phyloP scores from a whole-genome alignment of 2,113 vertebrate species.

The Trochalopteron elliotii region DNA sequence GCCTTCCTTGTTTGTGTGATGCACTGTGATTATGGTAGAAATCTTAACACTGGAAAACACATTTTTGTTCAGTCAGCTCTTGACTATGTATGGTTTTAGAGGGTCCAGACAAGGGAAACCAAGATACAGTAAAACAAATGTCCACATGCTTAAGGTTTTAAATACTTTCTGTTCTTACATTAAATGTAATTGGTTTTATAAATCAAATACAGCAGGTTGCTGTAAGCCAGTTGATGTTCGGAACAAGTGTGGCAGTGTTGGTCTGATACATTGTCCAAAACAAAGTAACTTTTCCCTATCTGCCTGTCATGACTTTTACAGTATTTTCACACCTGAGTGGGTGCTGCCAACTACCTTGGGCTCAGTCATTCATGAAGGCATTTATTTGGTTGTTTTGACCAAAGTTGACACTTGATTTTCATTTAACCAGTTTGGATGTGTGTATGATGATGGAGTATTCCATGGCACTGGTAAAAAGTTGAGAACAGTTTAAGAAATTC shows the following conservation, averaged over 20 bases:
- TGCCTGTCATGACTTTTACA: background rate
- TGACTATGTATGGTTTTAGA: background rate
- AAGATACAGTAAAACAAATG: background rate
- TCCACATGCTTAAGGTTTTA: background rate
- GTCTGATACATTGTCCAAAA: background rate
- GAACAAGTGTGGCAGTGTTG: background rate
- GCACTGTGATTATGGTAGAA: background rate
- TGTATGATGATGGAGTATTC: background rate
- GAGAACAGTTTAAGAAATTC: background rate
- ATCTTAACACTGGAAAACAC: background rate
- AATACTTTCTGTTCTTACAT: background rate
- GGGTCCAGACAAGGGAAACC: background rate
- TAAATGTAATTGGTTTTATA: background rate
- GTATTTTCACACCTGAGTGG: accelerated
- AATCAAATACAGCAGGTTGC: background rate
- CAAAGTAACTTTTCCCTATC: background rate
- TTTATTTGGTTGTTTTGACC: background rate
- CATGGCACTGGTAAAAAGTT: background rate
- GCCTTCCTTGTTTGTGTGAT: background rate
- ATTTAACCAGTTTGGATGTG: background rate
- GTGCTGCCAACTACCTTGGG: background rate
- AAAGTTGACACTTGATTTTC: background rate
- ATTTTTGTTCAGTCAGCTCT: background rate
- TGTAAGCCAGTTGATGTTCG: background rate
- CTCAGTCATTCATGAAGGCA: background rate